Evolutionary conservation across 2,113 vertebrate species (phyloP).

Genomic region (Puffinus mauretanicus): DNA sequence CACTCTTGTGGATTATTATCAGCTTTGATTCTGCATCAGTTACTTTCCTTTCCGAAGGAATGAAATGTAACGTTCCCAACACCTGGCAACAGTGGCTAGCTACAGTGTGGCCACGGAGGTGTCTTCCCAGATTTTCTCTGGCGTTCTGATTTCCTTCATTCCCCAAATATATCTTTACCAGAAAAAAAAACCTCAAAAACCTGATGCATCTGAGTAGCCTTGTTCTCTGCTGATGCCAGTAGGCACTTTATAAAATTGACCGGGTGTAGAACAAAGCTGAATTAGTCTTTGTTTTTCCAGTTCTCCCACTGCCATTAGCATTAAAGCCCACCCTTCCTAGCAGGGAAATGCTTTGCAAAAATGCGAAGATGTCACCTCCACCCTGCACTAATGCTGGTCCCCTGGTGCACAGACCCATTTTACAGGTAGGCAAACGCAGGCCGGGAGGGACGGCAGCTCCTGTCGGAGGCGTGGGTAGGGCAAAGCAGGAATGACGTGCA

Average conservation of each 20-base stretch:
- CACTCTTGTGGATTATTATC: not conserved
- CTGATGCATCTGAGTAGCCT: not conserved
- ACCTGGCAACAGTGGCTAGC: not conserved
- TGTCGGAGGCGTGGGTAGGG: not conserved
- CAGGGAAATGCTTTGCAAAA: not conserved
- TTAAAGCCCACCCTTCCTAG: not conserved
- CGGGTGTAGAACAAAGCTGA: not conserved
- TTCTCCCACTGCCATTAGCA: not conserved
- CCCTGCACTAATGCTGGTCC: rapidly evolving
- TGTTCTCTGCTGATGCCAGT: not conserved
- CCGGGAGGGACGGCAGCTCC: not conserved
- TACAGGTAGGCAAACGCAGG: not conserved
- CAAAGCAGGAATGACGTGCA: not conserved
- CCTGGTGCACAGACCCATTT: not conserved
- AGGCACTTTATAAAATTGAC: not conserved
- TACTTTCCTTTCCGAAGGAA: not conserved
- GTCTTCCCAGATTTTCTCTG: not conserved
- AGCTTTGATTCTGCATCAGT: not conserved
- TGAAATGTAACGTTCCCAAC: not conserved
- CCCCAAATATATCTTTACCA: not conserved
- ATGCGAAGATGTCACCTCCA: not conserved
- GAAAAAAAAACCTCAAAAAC: not conserved
- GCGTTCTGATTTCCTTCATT: not conserved
- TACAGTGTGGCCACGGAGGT: not conserved
- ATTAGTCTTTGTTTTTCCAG: not conserved